Evolutionary conservation across 2,888 invertebrate genomes (phyloP), one percentile per base, ranked within the genome.

Genomic region (Venusia cambrica): DNA sequence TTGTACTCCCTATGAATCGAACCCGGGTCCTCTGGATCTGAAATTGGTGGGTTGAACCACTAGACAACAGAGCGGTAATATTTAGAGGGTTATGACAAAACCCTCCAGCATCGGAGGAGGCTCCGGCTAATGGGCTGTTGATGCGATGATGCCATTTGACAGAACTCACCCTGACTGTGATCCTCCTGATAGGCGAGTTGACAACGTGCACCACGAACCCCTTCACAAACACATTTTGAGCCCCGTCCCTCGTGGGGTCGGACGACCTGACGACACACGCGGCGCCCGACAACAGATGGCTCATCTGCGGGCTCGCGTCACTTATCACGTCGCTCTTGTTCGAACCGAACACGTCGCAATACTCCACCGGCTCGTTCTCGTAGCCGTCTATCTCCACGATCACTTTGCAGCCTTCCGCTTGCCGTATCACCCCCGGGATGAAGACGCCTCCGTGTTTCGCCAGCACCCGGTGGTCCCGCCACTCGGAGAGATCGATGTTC

Each of bases 401-500:
- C 57, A 97, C 90, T 62, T 92, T 93, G 51, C 90, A 89, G 38
- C 89, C 89, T 17, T 88, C 88, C 15, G 93, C 93, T 62, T 92
- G 90, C 19, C 93, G 91, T 54, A 98, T 97, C 37, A 95, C 93
- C 31, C 97, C 98, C 4, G 97, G 96, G 55, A 94, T 91, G 79
- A 95, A 96, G 57, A 92, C 89, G 41, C 92, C 92, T 48, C 93
- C 92, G 64, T 93, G 92, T 71, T 94, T 95, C 19, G 97, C 98
- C 56, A 98, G 87, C 40, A 98, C 96, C 57, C 97, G 89, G 72
- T 97, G 97, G 65, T 96, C 95, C 54, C 93, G 92, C 98, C 98
- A 98, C 80, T 98, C 97, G 61, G 92, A 93, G 55, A 98, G 89
- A 85, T 98, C 96, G 49, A 98, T 90, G 57, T 88, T 87, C 5